These are phyloP conservation scores for Aurelia sp. DNA, from an alignment of 30 jellyfish, hydroid and myxozoan genomes.

Conservation along the genomic window DNA sequence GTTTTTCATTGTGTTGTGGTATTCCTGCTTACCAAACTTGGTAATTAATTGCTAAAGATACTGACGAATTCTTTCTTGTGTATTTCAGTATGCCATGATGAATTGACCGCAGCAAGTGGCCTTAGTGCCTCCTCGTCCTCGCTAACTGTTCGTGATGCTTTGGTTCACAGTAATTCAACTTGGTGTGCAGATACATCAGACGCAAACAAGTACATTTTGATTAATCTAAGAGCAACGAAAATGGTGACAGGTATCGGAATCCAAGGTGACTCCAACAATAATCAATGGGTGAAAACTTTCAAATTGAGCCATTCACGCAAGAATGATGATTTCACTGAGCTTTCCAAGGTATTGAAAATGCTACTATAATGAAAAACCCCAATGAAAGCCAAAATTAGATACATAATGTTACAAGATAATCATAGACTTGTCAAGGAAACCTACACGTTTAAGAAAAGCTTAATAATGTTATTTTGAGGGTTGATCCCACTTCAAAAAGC, in stretches of 20 bases:
- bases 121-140: slow-evolving; percentile 31
- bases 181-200: slow-evolving; percentile 65
- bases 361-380: not conserved
- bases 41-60: no score
- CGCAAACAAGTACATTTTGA: slow-evolving; percentile 3
- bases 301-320: slow-evolving; percentile 24
- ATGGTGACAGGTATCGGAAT: slow-evolving; percentile 51
- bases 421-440: no score
- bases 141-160: slow-evolving; percentile 4
- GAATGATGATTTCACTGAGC: not conserved
- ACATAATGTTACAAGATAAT: no score
- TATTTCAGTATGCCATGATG: slow-evolving; percentile 47
- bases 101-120: slow-evolving; percentile 11
- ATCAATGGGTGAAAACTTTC: slow-evolving; percentile 41
- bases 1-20: no score
- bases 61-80: no score
- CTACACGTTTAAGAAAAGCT: no score
- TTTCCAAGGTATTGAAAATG: slow-evolving; percentile 4
- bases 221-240: slow-evolving; percentile 26
- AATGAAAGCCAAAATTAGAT: no score
- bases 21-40: no score
- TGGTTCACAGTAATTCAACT: slow-evolving; percentile 6
- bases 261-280: slow-evolving; percentile 67
- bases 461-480: no score
- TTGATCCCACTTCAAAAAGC: no score